Percentiles rank a stretch among this genome's conserved stretches.
These are phyloP conservation scores for Chloroceryle amazona DNA, from an alignment of 2,797 vertebrate genomes.

Conservation along the genomic window DNA sequence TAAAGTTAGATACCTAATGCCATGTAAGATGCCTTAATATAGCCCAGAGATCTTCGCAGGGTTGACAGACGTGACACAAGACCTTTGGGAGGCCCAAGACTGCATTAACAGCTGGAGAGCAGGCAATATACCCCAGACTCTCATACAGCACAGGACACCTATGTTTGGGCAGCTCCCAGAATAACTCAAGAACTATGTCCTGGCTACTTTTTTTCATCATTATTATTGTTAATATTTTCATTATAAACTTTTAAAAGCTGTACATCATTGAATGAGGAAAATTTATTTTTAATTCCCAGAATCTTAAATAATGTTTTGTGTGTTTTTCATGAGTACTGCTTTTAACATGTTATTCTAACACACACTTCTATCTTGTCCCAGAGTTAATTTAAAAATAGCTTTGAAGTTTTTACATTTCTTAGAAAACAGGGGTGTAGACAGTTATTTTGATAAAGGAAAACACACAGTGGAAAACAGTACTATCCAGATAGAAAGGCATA, in stretches of 20 bases:
- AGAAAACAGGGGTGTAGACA: not conserved
- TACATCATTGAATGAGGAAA: not conserved
- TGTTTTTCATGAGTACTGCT: not conserved
- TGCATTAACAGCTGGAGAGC: not conserved
- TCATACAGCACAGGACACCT: accelerated
- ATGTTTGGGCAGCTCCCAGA: not conserved
- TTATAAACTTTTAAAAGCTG: not conserved
- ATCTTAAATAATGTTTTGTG: not conserved
- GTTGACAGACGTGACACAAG: accelerated
- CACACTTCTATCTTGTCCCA: not conserved
- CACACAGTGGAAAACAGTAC: not conserved
- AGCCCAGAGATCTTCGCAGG: not conserved
- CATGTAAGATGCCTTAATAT: not conserved
- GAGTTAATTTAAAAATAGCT: not conserved
- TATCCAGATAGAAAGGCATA: not conserved
- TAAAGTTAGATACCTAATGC: not conserved
- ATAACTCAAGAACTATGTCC: not conserved
- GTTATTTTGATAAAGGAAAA: not conserved
- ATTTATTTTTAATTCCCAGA: not conserved
- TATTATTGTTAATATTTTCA: not conserved
- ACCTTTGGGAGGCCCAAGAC: not conserved
- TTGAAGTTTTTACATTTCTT: not conserved
- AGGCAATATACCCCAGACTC: accelerated
- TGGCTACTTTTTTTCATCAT: not conserved
- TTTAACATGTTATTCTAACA: accelerated